Base-by-base conservation (phyloP, 2,113 vertebrate species). In the Chloropsis hardwickii region DNA sequence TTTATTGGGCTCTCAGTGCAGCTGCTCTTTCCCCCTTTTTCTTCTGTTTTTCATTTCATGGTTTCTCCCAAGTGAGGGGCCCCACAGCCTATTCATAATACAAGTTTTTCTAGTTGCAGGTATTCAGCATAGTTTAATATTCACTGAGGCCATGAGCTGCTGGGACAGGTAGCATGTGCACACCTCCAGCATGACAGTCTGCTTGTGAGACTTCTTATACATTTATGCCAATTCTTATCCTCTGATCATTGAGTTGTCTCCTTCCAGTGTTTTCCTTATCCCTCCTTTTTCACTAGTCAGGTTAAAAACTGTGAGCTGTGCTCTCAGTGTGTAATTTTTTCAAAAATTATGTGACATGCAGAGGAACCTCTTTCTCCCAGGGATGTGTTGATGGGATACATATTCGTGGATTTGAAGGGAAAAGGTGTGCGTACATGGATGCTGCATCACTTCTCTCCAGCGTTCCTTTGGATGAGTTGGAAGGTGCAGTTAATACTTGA, bases 141-240 rank as follows among this genome's bases (percentile, higher is more conserved):
- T 78, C 1, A 2, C 13, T 39, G 10, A 11, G 72, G 62, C 78
- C 45, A 5, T 0, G 3, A 77, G 74, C 78, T 1, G 0, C 84
- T 2, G 2, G 35, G 79, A 69, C 5, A 2, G 66, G 67, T 74
- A 45, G 35, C 58, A 39, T 3, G 0, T 19, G 28, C 53, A 31
- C 54, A 37, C 35, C 45, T 66, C 57, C 23, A 44, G 8, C 12
- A 2, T 4, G 11, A 11, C 3, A 2, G 4, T 51, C 42, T 5
- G 3, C n/a, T 91, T 12, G 0, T 0, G 0, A 51, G 39, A 7
- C 54, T 19, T 53, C 2, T 13, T 29, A 2, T 1, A 3, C 1
- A 2, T 70, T 57, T 35, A 6, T 28, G 24, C 44, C 56, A 25
- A 4, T 91, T 74, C 25, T 51, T 37, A n/a, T 37, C 12, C 17